A percentile compares a stretch with the other conserved stretches of the same genome.
Evolutionary conservation across 2,113 vertebrate species (phyloP).

Genomic region (Diadophis punctatus): DNA sequence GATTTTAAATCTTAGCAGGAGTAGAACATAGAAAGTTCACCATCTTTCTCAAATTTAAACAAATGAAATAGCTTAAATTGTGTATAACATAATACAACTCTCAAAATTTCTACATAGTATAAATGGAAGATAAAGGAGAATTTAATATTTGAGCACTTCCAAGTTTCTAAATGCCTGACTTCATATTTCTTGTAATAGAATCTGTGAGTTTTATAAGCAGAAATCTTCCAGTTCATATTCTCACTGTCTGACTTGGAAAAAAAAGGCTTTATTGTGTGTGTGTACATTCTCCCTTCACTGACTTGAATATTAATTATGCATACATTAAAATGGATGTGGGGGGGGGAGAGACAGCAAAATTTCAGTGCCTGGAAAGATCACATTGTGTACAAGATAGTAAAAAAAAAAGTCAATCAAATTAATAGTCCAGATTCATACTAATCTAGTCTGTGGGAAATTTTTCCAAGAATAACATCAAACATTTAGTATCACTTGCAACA

Average conservation of each 20-base stretch:
- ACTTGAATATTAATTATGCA: neutral
- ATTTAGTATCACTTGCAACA: constrained; percentile 10
- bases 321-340: neutral
- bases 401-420: constrained; percentile 15
- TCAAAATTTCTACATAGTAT: neutral
- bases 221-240: neutral
- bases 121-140: neutral
- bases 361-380: constrained; percentile 4
- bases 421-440: constrained; percentile 22
- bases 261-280: neutral
- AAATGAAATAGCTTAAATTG: neutral
- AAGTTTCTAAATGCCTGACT: neutral
- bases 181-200: neutral
- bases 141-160: neutral
- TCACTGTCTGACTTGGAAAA: neutral
- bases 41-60: neutral
- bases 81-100: neutral
- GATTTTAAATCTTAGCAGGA: neutral
- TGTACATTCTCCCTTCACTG: neutral
- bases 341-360: neutral
- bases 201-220: neutral
- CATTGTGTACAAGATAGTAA: neutral
- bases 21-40: neutral
- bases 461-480: constrained; percentile 25
- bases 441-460: neutral